These are phyloP conservation scores for Neoascia interrupta DNA, from an alignment of 2,888 invertebrate genomes.

Conservation along the genomic window DNA sequence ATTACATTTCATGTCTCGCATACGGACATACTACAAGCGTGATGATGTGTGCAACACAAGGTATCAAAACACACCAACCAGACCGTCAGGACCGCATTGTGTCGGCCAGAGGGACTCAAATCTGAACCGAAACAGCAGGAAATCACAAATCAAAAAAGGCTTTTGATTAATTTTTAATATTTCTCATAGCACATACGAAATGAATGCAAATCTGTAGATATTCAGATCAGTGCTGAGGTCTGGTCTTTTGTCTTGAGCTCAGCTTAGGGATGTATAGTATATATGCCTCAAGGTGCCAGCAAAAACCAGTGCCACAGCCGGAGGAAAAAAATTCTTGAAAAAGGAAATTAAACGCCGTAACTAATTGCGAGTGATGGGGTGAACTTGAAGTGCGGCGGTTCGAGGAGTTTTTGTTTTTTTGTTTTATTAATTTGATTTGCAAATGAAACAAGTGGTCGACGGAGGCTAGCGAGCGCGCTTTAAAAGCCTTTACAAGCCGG, in stretches of 20 bases:
- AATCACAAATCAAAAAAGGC: slow-evolving; percentile 76
- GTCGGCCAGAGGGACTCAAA: slow-evolving; percentile 3
- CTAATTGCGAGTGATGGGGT: slow-evolving; percentile 41
- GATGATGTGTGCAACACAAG: slow-evolving; percentile 49
- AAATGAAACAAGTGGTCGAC: not conserved
- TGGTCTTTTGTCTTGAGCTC: slow-evolving; percentile 12
- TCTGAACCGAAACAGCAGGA: slow-evolving; percentile 74
- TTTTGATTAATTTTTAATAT: slow-evolving; percentile 78
- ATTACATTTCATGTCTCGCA: slow-evolving; percentile 58
- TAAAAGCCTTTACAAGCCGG: too few species aligned
- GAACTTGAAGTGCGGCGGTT: not conserved
- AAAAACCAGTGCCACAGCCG: slow-evolving; percentile 9
- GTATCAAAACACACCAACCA: slow-evolving; percentile 49
- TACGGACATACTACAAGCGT: slow-evolving; percentile 32
- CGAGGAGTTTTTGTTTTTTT: too few species aligned
- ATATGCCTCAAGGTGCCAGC: not conserved
- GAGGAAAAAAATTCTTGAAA: slow-evolving; percentile 14
- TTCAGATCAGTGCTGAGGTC: slow-evolving; percentile 21
- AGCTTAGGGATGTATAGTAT: too few species aligned
- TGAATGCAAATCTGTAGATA: slow-evolving; percentile 50
- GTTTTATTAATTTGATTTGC: slow-evolving; percentile 34
- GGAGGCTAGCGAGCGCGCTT: too few species aligned
- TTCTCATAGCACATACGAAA: slow-evolving; percentile 50
- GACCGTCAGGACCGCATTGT: not conserved
- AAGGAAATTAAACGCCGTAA: slow-evolving; percentile 60